A percentile compares a stretch with the other conserved stretches of the same genome.
phyloP scores from a whole-genome alignment of 2,888 invertebrate genomes.

The Schizotus pectinicornis region DNA sequence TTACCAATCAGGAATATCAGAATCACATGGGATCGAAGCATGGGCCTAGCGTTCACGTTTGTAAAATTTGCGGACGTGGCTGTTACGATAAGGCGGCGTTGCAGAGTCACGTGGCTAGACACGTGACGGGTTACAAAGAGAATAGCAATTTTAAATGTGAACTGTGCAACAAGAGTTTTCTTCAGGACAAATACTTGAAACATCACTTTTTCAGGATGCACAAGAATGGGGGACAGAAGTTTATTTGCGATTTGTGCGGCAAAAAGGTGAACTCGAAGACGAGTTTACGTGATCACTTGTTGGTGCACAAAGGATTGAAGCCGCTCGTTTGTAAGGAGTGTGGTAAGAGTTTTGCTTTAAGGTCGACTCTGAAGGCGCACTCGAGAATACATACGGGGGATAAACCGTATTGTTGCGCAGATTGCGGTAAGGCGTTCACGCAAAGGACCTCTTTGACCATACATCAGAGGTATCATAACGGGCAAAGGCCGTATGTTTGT shows the following conservation, averaged over 20 bases:
- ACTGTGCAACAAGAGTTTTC: constrained; percentile 46
- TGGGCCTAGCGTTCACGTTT: constrained; percentile 41
- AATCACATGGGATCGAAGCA: constrained; percentile 46
- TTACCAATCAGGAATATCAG: constrained; percentile 45
- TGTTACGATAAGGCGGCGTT: constrained; percentile 45
- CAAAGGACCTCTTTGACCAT: constrained; percentile 47
- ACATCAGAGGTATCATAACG: constrained; percentile 48
- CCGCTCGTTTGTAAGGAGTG: constrained; percentile 44
- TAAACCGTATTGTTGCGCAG: constrained; percentile 48
- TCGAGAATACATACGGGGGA: constrained; percentile 55
- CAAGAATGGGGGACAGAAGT: constrained; percentile 42
- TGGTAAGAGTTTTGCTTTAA: constrained; percentile 62
- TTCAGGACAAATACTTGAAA: constrained; percentile 44
- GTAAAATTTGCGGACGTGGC: constrained; percentile 44
- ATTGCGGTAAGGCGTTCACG: constrained; percentile 51
- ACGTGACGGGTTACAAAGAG: constrained; percentile 37
- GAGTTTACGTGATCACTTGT: constrained; percentile 46
- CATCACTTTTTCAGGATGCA: constrained; percentile 43
- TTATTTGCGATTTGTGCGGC: constrained; percentile 45
- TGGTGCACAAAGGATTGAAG: constrained; percentile 44
- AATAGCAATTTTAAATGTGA: constrained; percentile 50
- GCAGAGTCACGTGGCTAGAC: constrained; percentile 44
- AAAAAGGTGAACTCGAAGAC: constrained; percentile 47
- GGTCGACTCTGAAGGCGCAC: constrained; percentile 45
- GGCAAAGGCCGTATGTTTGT: constrained; percentile 48